Evolutionary conservation across 1,140 invertebrate species (phyloP).

Genomic region (Drosophila lacteicornis): DNA sequence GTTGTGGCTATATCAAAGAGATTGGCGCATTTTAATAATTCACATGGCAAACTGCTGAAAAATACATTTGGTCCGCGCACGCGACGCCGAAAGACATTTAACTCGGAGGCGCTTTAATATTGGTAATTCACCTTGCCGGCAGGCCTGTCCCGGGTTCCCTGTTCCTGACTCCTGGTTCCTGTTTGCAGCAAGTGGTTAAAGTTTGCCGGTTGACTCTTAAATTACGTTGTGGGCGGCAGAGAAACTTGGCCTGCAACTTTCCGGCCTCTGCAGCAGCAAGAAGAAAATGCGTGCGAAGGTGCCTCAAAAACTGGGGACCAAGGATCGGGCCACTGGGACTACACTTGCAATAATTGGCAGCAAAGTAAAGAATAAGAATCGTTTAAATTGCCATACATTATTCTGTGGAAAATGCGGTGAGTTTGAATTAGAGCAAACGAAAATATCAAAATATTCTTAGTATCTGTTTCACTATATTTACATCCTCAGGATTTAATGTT

Average conservation of each 20-base stretch:
- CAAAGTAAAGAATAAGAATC: no score
- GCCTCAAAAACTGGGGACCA: not conserved
- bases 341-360: conserved; percentile 17
- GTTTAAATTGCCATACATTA: not conserved
- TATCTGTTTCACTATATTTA: not conserved
- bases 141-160: conserved; percentile 1
- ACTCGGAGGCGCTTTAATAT: conserved; percentile 34
- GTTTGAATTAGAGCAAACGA: not conserved
- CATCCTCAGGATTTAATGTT: no score
- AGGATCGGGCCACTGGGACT: conserved; percentile 3
- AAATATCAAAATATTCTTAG: no score
- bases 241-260: conserved; percentile 43
- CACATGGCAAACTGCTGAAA: conserved; percentile 34
- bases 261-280: not conserved
- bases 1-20: conserved; percentile 51
- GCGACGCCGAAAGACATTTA: conserved; percentile 30
- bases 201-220: conserved; percentile 67
- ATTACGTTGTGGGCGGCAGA: conserved; percentile 38
- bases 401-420: no score
- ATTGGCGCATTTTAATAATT: conserved; percentile 71
- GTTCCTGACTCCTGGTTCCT: conserved; percentile 16
- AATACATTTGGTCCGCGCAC: conserved; percentile 44
- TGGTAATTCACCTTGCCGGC: conserved; percentile 32
- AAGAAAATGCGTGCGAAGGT: conserved; percentile 12
- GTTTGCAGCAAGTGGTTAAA: conserved; percentile 64